Percentiles rank a stretch among this genome's conserved stretches.
Evolutionary conservation across 2,888 invertebrate genomes (phyloP).

Genomic region (Diplazon laetatorius): DNA sequence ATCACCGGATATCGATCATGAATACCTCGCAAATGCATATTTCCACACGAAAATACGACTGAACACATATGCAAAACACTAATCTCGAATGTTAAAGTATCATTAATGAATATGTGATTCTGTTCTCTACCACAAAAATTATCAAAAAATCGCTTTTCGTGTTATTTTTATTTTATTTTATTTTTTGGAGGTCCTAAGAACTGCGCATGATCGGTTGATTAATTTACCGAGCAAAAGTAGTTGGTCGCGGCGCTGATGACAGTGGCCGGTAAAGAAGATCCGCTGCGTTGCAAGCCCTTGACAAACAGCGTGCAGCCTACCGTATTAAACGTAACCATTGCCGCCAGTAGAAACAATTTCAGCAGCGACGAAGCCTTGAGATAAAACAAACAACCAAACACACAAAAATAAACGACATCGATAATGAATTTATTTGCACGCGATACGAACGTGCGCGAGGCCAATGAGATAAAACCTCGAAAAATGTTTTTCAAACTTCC

Average conservation of each 20-base stretch:
- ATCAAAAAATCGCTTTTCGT: too few relatives aligned
- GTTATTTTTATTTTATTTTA: too few relatives aligned
- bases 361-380: slow-evolving; percentile 69
- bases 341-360: slow-evolving; percentile 78
- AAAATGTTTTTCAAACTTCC: too few relatives aligned
- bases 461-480: slow-evolving; percentile 12
- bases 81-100: too few relatives aligned
- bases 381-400: slow-evolving; percentile 25
- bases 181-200: neutral
- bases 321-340: slow-evolving; percentile 86
- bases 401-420: slow-evolving; percentile 6
- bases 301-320: slow-evolving; percentile 86
- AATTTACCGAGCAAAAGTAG: slow-evolving; percentile 86
- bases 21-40: too few relatives aligned
- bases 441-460: neutral
- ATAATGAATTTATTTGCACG: too few relatives aligned
- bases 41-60: too few relatives aligned
- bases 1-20: too few relatives aligned
- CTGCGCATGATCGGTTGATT: too few relatives aligned
- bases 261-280: slow-evolving; percentile 86
- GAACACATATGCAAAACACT: too few relatives aligned
- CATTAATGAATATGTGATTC: too few relatives aligned
- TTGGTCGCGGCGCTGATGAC: slow-evolving; percentile 86
- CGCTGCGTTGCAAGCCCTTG: slow-evolving; percentile 85
- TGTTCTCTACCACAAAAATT: too few relatives aligned